Evolutionary conservation across 1,140 invertebrate genomes (phyloP).

Genomic region (Rhopalosiphum maidis): DNA sequence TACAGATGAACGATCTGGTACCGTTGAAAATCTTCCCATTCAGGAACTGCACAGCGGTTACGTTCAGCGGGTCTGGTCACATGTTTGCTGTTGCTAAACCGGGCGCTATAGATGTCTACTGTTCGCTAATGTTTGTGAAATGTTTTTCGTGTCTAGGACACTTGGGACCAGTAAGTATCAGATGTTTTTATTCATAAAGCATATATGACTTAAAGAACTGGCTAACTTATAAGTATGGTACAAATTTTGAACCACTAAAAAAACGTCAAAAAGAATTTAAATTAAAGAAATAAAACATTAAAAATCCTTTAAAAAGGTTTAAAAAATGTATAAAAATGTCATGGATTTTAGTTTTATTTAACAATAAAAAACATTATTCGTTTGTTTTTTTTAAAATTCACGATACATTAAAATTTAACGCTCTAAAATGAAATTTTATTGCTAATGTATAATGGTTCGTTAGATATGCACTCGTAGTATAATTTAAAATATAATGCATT

Average conservation of each 20-base stretch:
- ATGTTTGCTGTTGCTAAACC: slow-evolving; percentile 81
- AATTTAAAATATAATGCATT: no score
- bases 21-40: slow-evolving; percentile 77
- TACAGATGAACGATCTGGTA: slow-evolving; percentile 85
- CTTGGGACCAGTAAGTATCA: slow-evolving; percentile 69
- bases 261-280: neutral
- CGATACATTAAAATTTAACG: neutral
- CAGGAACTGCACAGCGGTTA: slow-evolving; percentile 72
- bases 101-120: slow-evolving; percentile 80
- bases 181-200: neutral
- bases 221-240: neutral
- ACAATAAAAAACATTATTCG: no score
- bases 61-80: slow-evolving; percentile 82
- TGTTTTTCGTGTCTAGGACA: slow-evolving; percentile 80
- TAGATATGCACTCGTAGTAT: no score
- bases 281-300: neutral
- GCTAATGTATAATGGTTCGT: no score
- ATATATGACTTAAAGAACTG: neutral
- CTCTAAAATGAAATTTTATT: neutral
- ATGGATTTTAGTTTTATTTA: no score
- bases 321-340: neutral
- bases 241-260: neutral
- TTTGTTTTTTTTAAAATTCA: no score
- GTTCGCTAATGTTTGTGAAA: slow-evolving; percentile 76
- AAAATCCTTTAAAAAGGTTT: neutral